phyloP scores from a whole-genome alignment of 1,140 invertebrate genomes.

The Mactra quadrangularis region DNA sequence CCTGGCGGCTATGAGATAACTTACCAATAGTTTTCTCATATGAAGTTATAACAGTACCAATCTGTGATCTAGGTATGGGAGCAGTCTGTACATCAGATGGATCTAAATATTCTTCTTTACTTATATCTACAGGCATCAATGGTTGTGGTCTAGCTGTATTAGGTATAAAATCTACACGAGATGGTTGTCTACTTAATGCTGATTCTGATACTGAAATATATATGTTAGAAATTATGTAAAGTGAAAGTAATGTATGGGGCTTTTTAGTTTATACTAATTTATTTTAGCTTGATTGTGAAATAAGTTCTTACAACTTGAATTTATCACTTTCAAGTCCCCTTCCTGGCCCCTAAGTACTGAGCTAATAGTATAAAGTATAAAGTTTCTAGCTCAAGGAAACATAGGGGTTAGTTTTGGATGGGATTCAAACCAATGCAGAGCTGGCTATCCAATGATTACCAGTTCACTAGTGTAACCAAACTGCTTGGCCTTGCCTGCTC shows the following conservation, averaged over 20 bases:
- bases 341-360: too few relatives aligned
- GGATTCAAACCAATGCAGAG: too few relatives aligned
- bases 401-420: not conserved
- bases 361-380: not conserved
- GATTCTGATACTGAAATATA: conserved; percentile 53
- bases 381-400: too few relatives aligned
- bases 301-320: too few relatives aligned
- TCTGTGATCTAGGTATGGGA: conserved; percentile 78
- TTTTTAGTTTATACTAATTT: too few relatives aligned
- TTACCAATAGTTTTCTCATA: conserved; percentile 83
- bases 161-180: conserved; percentile 78
- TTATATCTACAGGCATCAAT: conserved; percentile 78
- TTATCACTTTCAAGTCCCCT: too few relatives aligned
- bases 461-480: not conserved
- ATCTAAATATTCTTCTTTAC: conserved; percentile 70
- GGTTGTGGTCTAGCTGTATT: conserved; percentile 79
- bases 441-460: too few relatives aligned
- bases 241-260: not conserved
- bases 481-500: too few relatives aligned
- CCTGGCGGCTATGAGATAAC: too few relatives aligned
- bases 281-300: too few relatives aligned
- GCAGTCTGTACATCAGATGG: conserved; percentile 78
- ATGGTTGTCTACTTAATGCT: conserved; percentile 65
- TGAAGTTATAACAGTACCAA: conserved; percentile 77
- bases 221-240: not conserved